Evolutionary conservation across 2,888 invertebrate genomes (phyloP), one percentile per base, ranked within the genome.

Genomic region (Xanthia icteritia): DNA sequence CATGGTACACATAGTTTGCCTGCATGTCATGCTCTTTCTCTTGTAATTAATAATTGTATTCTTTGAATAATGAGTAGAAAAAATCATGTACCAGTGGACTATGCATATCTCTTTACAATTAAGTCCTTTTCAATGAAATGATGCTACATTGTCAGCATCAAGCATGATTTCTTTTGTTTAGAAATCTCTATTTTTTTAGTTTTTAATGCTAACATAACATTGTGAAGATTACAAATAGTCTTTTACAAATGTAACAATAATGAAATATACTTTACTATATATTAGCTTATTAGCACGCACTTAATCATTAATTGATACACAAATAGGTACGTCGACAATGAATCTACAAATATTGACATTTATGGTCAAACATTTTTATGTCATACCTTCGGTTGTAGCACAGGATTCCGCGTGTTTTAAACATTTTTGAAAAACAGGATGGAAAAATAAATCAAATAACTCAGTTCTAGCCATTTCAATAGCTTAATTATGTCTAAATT

Each of bases 351-450:
- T 79, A 88, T 76, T 78, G 79, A 73, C 45, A 80, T 80, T 66
- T 75, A 70, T 68, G 61, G 42, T 39, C 61, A 74, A 74, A 64
- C 42, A 71, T 76, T 77, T 76, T 45, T 76, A 71, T 42, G 45
- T 39, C 69, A 82, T 95, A 97, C 97, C 97, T 92, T 97, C 97
- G 56, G 92, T 87, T 69, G 92, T 87, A 79, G 94, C 88, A 71
- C 93, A 91, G 78, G 95, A 92, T 90, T 97, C 97, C 27, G 96
- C 97, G 91, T 97, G 96, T 91, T 94, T 95, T 87, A 97, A 93
- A 90, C 97, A 97, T 93, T 97, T 97, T 95, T 97, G 97, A 88
- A 97, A 97, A 81, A 97, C 94, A 78, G 97, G 97, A 91, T 97
- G 96, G 82, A 97, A 97, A 92, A 97, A 97, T 84, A 97, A 92